phyloP scores from a whole-genome alignment of 2,113 vertebrate genomes.

The Nothoprocta pentlandii region DNA sequence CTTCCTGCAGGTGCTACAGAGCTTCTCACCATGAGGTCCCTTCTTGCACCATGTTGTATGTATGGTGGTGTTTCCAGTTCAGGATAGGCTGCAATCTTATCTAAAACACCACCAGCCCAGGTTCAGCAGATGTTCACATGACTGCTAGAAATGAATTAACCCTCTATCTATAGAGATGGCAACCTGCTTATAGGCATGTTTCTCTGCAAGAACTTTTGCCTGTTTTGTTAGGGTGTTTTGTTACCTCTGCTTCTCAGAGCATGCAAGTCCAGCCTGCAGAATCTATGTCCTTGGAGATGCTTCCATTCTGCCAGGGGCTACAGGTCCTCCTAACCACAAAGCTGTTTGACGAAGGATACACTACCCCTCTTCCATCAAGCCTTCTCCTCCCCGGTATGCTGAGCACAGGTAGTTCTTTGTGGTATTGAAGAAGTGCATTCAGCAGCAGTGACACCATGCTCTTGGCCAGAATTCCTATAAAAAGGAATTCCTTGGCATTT shows the following conservation, averaged over 20 bases:
- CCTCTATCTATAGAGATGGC: background rate
- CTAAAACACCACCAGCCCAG: background rate
- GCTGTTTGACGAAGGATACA: background rate
- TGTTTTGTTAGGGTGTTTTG: background rate
- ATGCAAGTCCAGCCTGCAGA: background rate
- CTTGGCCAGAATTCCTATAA: background rate
- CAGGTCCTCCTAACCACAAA: background rate
- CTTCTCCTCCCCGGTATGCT: background rate
- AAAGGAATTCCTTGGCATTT: background rate
- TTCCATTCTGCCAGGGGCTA: background rate
- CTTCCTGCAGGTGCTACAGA: background rate
- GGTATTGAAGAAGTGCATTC: background rate
- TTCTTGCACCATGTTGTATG: fast-evolving
- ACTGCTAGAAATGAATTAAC: background rate
- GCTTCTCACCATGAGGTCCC: background rate
- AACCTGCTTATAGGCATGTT: background rate
- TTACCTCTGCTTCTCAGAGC: background rate
- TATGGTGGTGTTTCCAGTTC: background rate
- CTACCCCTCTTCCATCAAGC: background rate
- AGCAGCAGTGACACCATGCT: background rate
- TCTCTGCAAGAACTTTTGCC: background rate
- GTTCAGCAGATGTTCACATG: background rate
- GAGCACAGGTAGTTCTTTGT: background rate
- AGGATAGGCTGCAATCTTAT: background rate
- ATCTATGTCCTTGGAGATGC: background rate